Percentiles rank a stretch among this genome's conserved stretches.
Conservation (phyloP, 2,888 invertebrate species). For the Palloptera scutellata region DNA sequence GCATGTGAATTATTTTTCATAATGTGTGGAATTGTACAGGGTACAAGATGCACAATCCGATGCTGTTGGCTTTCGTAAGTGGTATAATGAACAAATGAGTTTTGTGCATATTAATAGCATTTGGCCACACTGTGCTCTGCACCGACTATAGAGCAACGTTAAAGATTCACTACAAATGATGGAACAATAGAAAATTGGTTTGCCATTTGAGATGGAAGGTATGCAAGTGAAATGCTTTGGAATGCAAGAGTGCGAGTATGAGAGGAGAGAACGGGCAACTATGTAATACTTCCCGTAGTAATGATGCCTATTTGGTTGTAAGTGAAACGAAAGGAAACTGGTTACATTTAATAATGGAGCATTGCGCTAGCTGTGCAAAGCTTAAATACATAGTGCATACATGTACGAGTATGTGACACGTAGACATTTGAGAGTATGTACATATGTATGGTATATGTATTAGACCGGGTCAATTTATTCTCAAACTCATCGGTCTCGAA, state of each 20-base stretch:
- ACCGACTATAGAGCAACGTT: conserved; percentile 3
- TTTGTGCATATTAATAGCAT: too few species aligned
- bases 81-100: too few species aligned
- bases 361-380: background rate
- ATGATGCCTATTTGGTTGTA: conserved; percentile 19
- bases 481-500: too few species aligned
- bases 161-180: background rate
- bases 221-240: conserved; percentile 12
- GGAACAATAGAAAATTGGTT: conserved; percentile 19
- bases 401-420: background rate
- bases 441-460: too few species aligned
- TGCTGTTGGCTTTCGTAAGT: too few species aligned
- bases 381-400: background rate
- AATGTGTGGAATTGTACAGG: too few species aligned
- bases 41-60: too few species aligned
- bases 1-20: too few species aligned
- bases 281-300: conserved; percentile 10
- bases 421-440: background rate
- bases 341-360: background rate
- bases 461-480: too few species aligned
- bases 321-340: background rate
- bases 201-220: conserved; percentile 2
- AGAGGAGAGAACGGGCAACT: too few species aligned
- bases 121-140: too few species aligned
- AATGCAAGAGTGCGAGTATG: background rate